These are phyloP conservation scores for Colletes collaris DNA, from an alignment of 2,888 invertebrate genomes.

Conservation along the genomic window DNA sequence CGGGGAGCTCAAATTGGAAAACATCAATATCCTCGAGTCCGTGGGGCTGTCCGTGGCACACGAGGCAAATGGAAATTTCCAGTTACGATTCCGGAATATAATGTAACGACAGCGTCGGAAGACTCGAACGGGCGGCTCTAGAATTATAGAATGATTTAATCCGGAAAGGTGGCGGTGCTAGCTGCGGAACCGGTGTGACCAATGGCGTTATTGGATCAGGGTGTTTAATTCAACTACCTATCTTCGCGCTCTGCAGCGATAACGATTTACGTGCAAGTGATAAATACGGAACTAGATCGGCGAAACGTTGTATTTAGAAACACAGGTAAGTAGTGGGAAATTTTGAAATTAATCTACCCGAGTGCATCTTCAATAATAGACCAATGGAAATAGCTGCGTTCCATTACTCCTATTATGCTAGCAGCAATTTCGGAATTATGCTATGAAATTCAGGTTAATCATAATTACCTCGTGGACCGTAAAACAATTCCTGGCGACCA, in stretches of 20 bases:
- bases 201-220: constrained; percentile 52
- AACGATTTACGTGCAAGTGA: constrained; percentile 30
- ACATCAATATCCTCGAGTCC: constrained; percentile 20
- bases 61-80: constrained; percentile 29
- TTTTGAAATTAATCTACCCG: no score
- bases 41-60: background rate
- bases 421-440: no score
- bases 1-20: background rate
- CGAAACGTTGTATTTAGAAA: no score
- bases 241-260: constrained; percentile 23
- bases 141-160: constrained; percentile 65
- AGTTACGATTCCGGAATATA: constrained; percentile 22
- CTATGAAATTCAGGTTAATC: no score
- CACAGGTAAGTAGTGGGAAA: no score
- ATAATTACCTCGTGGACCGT: no score
- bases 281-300: constrained; percentile 17
- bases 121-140: constrained; percentile 40
- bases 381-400: no score
- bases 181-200: constrained; percentile 58
- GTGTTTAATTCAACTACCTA: constrained; percentile 51
- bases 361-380: no score
- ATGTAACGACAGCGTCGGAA: constrained; percentile 27
- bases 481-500: no score
- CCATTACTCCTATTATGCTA: no score
- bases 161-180: constrained; percentile 55